Evolutionary conservation across 1,140 invertebrate genomes (phyloP), one percentile per base, ranked within the genome.

Genomic region (Lethrus apterus): DNA sequence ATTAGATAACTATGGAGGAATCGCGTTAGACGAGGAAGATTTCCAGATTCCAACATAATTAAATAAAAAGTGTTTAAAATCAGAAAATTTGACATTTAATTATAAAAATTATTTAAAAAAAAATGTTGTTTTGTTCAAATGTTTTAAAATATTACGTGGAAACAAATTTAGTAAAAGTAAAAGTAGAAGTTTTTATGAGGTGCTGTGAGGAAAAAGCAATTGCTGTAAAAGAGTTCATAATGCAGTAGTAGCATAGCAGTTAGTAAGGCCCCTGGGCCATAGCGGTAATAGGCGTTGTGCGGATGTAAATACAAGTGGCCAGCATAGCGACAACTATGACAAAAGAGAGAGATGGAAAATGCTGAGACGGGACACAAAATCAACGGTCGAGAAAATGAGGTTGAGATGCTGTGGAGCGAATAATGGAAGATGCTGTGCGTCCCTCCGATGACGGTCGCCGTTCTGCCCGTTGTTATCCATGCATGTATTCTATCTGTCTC

Each of bases 381-480:
- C 67, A 68, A 65, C 67, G 66, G 65, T 61, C 65, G 66, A 67
- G 67, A 69, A 68, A 69, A 69, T 69, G 66, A 67, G 65, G 67
- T 68, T 69, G 63, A 53, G 50, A 63, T 63, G 51, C 66, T 62
- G 50, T 68, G 67, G 60, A 67, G 57, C 67, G 67, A 54, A 61
- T 66, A 68, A 69, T 69, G 63, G 66, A 65, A 60, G 60, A 63
- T 57, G 56, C 58, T 57, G 44, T 56, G 44, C 51, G 54, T 54
- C 60, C 53, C 54, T 45, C 42, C 35, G 41, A 50, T 57, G 56
- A 46, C 53, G 48, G 50, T 47, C 54, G 54, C 31, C 48, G 34
- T 47, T 46, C 44, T 47, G 23, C 41, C 43, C 40, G 50, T 31
- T 46, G 38, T 38, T 42, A 49, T 32, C 46, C 32, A 45, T 41